Percentiles rank a stretch among this genome's conserved stretches.
Evolutionary conservation across 2,797 vertebrate genomes (phyloP).

Genomic region (Eurystomus glaucurus): DNA sequence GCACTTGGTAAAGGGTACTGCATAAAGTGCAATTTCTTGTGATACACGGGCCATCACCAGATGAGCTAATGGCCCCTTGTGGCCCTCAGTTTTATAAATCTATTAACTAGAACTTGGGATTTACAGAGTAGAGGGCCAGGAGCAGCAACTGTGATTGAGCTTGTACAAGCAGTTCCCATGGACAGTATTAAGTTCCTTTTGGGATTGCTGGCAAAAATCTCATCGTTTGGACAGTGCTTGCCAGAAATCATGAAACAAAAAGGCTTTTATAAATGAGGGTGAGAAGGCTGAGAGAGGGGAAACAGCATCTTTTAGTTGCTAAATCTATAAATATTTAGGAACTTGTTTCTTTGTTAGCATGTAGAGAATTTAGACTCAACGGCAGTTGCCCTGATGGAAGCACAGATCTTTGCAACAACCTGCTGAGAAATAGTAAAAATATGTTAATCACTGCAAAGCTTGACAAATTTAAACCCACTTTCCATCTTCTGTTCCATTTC

Average conservation of each 20-base stretch:
- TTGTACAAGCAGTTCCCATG: background rate
- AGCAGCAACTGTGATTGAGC: background rate
- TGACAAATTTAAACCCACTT: background rate
- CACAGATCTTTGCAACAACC: background rate
- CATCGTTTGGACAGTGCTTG: background rate
- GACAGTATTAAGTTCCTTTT: background rate
- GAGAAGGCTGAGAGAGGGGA: background rate
- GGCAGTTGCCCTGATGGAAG: background rate
- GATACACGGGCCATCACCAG: conserved; percentile 12
- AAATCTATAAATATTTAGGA: background rate
- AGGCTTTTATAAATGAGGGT: background rate
- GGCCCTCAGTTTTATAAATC: conserved; percentile 35
- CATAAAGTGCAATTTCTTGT: conserved; percentile 25
- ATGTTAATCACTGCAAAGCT: background rate
- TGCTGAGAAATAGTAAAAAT: conserved; percentile 1
- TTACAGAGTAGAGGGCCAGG: conserved; percentile 2
- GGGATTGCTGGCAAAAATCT: background rate
- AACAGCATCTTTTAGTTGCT: background rate
- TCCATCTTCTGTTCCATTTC: background rate
- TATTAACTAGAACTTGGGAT: conserved; percentile 28
- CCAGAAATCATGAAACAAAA: background rate
- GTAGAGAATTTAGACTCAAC: background rate
- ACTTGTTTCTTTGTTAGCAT: background rate
- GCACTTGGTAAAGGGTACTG: conserved; percentile 10
- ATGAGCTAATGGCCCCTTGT: conserved; percentile 27